Base-by-base conservation (phyloP, 30 jellyfish, hydroid and myxozoan species). In the Pelagia noctiluca region DNA sequence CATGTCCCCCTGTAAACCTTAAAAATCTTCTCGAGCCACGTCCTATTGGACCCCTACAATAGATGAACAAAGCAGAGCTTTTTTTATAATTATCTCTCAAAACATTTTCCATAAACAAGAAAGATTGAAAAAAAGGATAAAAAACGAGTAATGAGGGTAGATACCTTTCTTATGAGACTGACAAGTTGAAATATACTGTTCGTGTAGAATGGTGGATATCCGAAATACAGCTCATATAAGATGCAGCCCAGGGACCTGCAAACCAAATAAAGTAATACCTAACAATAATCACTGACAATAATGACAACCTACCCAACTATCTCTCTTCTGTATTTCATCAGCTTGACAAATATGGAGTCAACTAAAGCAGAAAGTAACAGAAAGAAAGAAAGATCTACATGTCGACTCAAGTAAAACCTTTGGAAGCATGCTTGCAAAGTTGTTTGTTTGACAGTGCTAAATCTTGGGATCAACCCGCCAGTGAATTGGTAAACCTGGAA, bases 211-310 rank as follows among this genome's bases (percentile, higher is more conserved):
- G 98, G 98, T 22, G 98, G 98, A 68, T 74, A 86, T 5, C 98
- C 98, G 32, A 86, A 91, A 72, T n/a, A 86, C 21, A 92, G 92
- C 69, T 92, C 98, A 77, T 92, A 92, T 80, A 92, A 71, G 11
- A 92, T 92, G 73, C 98, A 92, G 33, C 98, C 98, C 28, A 92
- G 89, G 0, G 98, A 92, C 98, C 98, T 92, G 35, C 75, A 77
- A 76, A 2, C 21, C 68, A 26, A 42, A 8, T 23, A 12, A 57
- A 50, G 31, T 24, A 12, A 63, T 19, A 1, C 22, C 1, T 21
- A 61, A 19, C 74, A 21, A 21, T 13, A 1, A 61, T 19, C 2
- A 2, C 29, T 21, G 19, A 24, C 29, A 16, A 16, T 2, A 68
- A 1, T 30, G 24, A 24, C 29, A 30, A 2, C n/a, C 1, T 68